A percentile compares a stretch with the other conserved stretches of the same genome.
Conservation (phyloP, 2,113 vertebrate species). For the Protomyctophum bolini region DNA sequence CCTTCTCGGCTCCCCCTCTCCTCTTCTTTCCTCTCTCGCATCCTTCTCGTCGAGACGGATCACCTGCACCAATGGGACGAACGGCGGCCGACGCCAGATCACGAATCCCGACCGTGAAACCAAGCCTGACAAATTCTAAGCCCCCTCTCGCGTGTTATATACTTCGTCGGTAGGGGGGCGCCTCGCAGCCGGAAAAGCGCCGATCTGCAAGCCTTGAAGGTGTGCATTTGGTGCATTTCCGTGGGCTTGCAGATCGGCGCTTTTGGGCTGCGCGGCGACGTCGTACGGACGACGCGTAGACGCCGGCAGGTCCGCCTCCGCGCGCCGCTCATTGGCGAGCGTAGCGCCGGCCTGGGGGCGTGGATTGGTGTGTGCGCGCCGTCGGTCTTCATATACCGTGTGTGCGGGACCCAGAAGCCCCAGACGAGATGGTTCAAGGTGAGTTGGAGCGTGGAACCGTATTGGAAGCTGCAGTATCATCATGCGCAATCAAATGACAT, state of each 20-base stretch:
- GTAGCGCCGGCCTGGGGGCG: constrained; percentile 14
- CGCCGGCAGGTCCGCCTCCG: constrained; percentile 54
- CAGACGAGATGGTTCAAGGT: constrained; percentile 83
- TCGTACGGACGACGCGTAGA: constrained; percentile 20
- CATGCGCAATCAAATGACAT: constrained; percentile 87
- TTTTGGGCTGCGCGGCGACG: no score
- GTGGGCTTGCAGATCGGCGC: no score
- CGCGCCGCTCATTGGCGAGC: constrained; percentile 41
- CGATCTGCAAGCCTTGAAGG: no score
- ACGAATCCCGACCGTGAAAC: constrained; percentile 68
- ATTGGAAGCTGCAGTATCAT: constrained; percentile 91
- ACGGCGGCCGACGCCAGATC: constrained; percentile 59
- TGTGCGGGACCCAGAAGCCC: constrained; percentile 28
- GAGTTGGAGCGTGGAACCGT: constrained; percentile 85
- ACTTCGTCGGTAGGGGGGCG: no score
- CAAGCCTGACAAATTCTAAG: constrained; percentile 62
- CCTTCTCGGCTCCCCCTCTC: constrained; percentile 67
- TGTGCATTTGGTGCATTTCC: no score
- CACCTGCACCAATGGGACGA: constrained; percentile 75
- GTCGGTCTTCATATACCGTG: constrained; percentile 38
- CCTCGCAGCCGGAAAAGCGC: no score
- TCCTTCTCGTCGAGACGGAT: constrained; percentile 67
- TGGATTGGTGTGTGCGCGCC: constrained; percentile 74
- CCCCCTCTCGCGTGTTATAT: no score
- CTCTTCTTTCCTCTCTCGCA: constrained; percentile 73